phyloP scores from a whole-genome alignment of 2,888 invertebrate genomes.

The Drosophila mimetica region DNA sequence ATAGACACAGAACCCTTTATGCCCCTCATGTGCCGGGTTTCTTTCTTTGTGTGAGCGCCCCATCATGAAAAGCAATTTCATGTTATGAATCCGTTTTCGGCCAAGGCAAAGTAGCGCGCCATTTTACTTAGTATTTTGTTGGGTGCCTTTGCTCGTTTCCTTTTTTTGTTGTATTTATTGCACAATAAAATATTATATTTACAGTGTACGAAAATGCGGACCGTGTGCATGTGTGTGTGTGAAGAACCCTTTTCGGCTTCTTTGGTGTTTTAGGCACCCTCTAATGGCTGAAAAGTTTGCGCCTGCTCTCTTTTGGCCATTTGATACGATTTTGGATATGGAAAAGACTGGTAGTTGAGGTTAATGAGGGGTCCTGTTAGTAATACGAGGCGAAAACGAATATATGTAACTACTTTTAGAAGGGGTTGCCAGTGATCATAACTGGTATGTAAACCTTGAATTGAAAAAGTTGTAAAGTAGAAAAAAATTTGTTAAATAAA shows the following conservation, averaged over 20 bases:
- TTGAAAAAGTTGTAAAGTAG: background rate
- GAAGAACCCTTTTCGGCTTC: constrained; percentile 37
- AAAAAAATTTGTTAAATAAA: too few relatives aligned
- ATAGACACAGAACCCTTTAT: constrained; percentile 49
- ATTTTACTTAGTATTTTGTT: constrained; percentile 43
- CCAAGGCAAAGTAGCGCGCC: constrained; percentile 62
- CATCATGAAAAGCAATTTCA: constrained; percentile 76
- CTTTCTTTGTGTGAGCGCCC: constrained; percentile 37
- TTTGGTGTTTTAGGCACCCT: constrained; percentile 32
- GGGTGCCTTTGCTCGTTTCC: background rate
- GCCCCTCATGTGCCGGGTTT: constrained; percentile 28
- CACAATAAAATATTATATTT: constrained; percentile 80
- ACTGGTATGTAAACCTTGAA: too few relatives aligned
- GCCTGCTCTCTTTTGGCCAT: constrained; percentile 15
- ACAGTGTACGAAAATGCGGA: constrained; percentile 66
- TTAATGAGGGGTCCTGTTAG: constrained; percentile 15
- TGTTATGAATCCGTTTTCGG: constrained; percentile 76
- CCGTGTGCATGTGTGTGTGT: constrained; percentile 29
- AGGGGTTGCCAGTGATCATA: background rate
- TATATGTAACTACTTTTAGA: constrained; percentile 3
- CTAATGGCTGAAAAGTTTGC: constrained; percentile 48
- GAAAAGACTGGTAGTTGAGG: constrained; percentile 8
- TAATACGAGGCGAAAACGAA: background rate
- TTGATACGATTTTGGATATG: constrained; percentile 15
- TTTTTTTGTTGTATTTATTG: constrained; percentile 64